These are phyloP conservation scores for Melanerpes formicivorus DNA, from an alignment of 2,113 vertebrate genomes.

Conservation along the genomic window DNA sequence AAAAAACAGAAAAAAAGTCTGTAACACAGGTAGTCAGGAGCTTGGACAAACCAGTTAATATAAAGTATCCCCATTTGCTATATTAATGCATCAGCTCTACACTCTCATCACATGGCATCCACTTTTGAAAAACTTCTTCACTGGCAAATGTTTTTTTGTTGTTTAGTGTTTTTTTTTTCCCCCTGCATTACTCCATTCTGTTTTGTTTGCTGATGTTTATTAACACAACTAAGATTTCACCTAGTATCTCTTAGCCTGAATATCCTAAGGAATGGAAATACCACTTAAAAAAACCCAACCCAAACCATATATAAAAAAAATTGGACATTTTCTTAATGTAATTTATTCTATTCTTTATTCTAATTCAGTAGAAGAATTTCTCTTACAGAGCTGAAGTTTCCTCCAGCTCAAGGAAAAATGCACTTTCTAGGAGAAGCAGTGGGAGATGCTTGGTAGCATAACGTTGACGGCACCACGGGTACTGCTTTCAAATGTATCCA, in stretches of 20 bases:
- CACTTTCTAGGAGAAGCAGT: not conserved
- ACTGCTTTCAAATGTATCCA: not conserved
- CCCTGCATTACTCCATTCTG: not conserved
- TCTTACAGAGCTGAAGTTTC: not conserved
- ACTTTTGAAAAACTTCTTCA: not conserved
- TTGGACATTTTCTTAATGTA: not conserved
- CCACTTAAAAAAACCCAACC: not conserved
- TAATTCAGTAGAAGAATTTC: not conserved
- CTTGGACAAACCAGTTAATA: not conserved
- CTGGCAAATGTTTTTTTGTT: not conserved
- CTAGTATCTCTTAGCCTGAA: not conserved
- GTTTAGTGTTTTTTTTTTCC: not conserved
- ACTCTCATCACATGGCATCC: not conserved
- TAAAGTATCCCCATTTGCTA: not conserved
- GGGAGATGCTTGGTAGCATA: not conserved
- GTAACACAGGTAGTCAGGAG: not conserved
- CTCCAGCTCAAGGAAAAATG: not conserved
- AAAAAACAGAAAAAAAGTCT: not conserved
- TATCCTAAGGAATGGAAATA: not conserved
- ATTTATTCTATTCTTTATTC: not conserved
- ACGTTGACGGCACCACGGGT: not conserved
- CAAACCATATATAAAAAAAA: not conserved
- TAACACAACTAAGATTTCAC: not conserved
- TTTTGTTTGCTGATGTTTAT: not conserved
- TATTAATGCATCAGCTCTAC: not conserved